Conservation (phyloP, 2,113 vertebrate genomes). For the Zosterops lateralis region DNA sequence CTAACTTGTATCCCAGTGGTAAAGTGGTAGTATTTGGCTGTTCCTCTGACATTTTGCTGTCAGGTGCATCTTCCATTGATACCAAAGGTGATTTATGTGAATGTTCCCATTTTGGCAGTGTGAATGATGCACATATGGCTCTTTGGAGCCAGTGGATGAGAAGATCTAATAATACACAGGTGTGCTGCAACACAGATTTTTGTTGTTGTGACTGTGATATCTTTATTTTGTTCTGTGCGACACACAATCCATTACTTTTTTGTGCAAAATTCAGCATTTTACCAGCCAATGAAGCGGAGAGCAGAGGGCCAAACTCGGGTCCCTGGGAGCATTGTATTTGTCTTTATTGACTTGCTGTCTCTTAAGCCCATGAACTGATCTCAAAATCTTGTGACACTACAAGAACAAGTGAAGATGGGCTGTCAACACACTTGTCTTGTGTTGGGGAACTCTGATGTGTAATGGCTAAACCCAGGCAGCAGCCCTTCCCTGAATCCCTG, state of each 20-base stretch:
- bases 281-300: background rate
- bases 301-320: background rate
- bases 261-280: background rate
- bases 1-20: background rate
- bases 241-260: background rate
- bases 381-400: background rate
- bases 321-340: background rate
- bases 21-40: background rate
- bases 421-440: background rate
- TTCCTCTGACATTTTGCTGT: background rate
- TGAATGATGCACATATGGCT: background rate
- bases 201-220: background rate
- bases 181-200: background rate
- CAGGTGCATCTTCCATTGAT: background rate
- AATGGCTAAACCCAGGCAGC: background rate
- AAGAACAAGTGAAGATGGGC: background rate
- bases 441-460: background rate
- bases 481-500: fast-evolving
- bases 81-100: background rate
- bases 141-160: background rate
- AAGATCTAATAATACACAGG: background rate
- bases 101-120: background rate
- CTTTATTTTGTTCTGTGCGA: background rate
- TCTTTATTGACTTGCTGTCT: background rate
- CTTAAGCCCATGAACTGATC: background rate